Evolutionary conservation across 1,140 invertebrate genomes (phyloP), one percentile per base, ranked within the genome.

Genomic region (Metaphire vulgaris): DNA sequence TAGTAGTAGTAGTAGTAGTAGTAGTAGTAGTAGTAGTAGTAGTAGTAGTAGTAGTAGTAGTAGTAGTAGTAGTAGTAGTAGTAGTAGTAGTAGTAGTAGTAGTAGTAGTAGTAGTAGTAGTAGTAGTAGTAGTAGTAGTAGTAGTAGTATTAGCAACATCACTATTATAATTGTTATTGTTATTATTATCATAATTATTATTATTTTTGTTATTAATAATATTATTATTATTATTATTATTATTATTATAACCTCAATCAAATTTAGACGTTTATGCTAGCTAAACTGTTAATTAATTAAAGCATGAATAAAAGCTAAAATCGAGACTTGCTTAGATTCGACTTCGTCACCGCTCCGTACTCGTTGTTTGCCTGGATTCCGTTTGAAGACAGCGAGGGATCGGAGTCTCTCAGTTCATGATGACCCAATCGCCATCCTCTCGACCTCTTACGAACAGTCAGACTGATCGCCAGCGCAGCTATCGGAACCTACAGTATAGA

Each of bases 401-500:
- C 41, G 41, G 41, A 56, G 41, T 56, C 21, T 6, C 41, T 56
- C 26, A 72, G 26, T 21, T 72, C 71, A 6, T 72, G 71, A n/a
- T 72, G 71, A 26, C n/a, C 71, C 26, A 33, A 33, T 30, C n/a
- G 31, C 71, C 71, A 72, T 1, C 71, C 71, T 1, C 71, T 1
- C 21, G 71, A 72, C 21, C 71, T 72, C 71, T 34, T 72, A 21
- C 34, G 31, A 33, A 33, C n/a, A 2, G 34, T 33, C 33, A 72
- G 34, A 15, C 79, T 73, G 12, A 76, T n/a, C 69, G 81, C 69
- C n/a, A 82, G 79, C 29, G 80, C 41, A 28, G 80, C 56, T 1
- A 81, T 77, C 1, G 81, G 81, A 0, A 81, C 64, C 80, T 82
- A 79, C 21, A 12, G 41, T 6, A 56, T 21, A 56, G n/a, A n/a